phyloP scores from a whole-genome alignment of 2,113 vertebrate genomes.

The Ptilorrhoa leucosticta region DNA sequence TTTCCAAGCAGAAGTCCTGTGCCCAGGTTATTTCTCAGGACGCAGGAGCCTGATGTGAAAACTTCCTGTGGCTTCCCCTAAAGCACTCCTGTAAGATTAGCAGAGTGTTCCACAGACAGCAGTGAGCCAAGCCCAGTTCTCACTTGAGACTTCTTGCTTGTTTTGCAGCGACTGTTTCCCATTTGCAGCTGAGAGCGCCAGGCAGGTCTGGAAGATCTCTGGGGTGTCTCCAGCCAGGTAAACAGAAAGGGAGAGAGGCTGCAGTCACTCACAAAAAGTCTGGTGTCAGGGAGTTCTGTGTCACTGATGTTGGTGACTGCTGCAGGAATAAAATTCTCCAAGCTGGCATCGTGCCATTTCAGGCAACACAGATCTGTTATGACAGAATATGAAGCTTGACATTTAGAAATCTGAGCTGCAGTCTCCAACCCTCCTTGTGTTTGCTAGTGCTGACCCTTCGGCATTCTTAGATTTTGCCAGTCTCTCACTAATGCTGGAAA shows the following conservation, averaged over 20 bases:
- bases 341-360: accelerated
- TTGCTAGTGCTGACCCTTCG: background rate
- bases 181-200: background rate
- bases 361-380: background rate
- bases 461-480: background rate
- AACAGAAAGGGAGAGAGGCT: background rate
- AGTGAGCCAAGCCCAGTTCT: background rate
- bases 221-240: background rate
- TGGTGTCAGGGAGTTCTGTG: background rate
- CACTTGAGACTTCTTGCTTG: background rate
- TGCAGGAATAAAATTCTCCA: background rate
- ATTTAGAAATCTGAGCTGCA: background rate
- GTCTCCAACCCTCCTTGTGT: background rate
- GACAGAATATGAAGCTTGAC: background rate
- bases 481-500: background rate
- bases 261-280: background rate
- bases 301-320: background rate
- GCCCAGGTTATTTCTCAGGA: background rate
- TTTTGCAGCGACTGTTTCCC: background rate
- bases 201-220: background rate
- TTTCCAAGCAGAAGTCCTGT: background rate
- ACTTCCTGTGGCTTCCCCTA: background rate
- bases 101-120: background rate
- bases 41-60: background rate
- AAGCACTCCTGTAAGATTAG: background rate